These are phyloP conservation scores for Apodemia hepburni DNA, from an alignment of 2,888 invertebrate species.

Conservation along the genomic window DNA sequence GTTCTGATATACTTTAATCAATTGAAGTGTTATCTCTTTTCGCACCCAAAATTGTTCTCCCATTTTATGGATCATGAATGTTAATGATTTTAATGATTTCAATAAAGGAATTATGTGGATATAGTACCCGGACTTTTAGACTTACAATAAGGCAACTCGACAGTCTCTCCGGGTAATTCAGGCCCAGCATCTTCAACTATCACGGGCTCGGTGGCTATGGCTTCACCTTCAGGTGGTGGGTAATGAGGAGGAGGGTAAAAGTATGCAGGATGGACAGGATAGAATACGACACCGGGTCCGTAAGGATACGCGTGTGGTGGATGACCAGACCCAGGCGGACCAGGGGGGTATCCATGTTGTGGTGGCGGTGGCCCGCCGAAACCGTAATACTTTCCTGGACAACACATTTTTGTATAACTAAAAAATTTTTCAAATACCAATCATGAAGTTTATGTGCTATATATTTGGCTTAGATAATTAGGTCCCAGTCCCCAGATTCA, in stretches of 20 bases:
- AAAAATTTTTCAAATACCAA: too few species aligned
- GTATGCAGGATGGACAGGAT: conserved; percentile 67
- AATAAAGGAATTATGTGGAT: background rate
- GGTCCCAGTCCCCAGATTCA: too few species aligned
- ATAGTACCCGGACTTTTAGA: conserved; percentile 31
- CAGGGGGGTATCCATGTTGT: conserved; percentile 36
- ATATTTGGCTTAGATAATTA: too few species aligned
- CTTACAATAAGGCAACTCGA: conserved; percentile 76
- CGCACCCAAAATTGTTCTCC: background rate
- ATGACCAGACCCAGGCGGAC: conserved; percentile 38
- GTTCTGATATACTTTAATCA: too few species aligned
- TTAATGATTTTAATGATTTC: background rate
- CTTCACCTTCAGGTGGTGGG: conserved; percentile 38
- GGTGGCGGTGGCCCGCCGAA: conserved; percentile 54
- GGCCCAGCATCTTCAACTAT: conserved; percentile 50
- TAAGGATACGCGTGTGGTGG: conserved; percentile 44
- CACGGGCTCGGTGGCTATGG: conserved; percentile 46
- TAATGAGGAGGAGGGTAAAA: conserved; percentile 61
- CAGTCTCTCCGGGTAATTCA: conserved; percentile 68
- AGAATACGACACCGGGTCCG: conserved; percentile 52
- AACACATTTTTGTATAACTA: conserved; percentile 29
- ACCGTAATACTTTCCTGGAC: conserved; percentile 65
- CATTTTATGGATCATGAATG: background rate
- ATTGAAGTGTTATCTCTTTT: conserved; percentile 28
- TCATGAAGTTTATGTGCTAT: too few species aligned